Base-by-base conservation (phyloP, 2,888 invertebrate genomes). In the Tenthredo mesomela region DNA sequence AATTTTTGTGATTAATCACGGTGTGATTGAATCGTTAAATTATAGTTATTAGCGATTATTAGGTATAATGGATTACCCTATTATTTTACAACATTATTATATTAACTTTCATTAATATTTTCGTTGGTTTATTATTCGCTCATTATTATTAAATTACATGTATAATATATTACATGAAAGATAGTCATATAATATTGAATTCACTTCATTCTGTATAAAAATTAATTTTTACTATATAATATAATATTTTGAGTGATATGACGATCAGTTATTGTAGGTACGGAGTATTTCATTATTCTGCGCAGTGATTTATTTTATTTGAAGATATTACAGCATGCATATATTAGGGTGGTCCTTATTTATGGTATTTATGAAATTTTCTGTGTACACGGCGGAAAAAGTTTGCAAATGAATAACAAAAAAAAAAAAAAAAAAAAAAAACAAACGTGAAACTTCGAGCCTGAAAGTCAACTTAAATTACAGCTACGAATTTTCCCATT, bases 231-330 rank as follows among this genome's bases (percentile, higher is more conserved):
- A 54, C n/a, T 80, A 7, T 33, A 4, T 33, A 2, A 33, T 78
- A 29, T 61, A 43, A 21, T 33, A 6, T 84, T 86, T 82, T 77
- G 85, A 87, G 84, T 89, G 88, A 89, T 90, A 89, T 88, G 89
- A 85, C 82, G 85, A 86, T 33, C 21, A 2, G 18, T 54, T 54
- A 54, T 54, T n/a, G n/a, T 61, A 25, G 61, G 61, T 61, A 78
- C 50, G 54, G 54, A 78, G 54, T 54, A 33, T 47, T 75, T 78
- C 1, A 77, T 71, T 75, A 86, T 87, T 87, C 15, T 47, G 47
- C 87, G 47, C 87, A 88, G 86, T 87, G 88, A 88, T 87, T 88
- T 77, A 85, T 87, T 89, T 87, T 87, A 86, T 87, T 88, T 87
- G n/a, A 43, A 75, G 9, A 43, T 21, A 47, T 15, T 75, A 47